Base-by-base conservation (phyloP, 2,113 vertebrate species). In the Chamaetylas fuelleborni region DNA sequence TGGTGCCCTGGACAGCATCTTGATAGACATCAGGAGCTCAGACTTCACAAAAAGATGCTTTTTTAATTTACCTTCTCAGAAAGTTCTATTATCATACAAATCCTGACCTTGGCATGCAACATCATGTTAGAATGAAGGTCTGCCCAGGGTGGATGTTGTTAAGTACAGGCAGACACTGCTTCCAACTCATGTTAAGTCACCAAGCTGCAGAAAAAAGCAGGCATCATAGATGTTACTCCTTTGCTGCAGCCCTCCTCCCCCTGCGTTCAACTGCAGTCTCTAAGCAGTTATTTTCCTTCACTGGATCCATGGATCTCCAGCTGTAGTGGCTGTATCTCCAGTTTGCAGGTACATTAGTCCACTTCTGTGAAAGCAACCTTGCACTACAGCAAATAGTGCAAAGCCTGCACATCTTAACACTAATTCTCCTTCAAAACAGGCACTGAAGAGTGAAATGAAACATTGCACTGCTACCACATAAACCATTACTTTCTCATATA, bases 161-260 rank as follows among this genome's bases (percentile, higher is more conserved):
- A 43, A 51, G 51, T 45, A 58, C 0, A 1, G 28, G 34, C 43
- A 87, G 25, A n/a, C 47, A 22, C 12, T 33, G 40, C 38, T 78
- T 88, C 53, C 51, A 86, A 50, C 34, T 57, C 66, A 58, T 8
- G 17, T 65, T 78, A 80, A 61, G 56, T 45, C 48, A 88, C 34
- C 34, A 67, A 83, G n/a, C 79, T 45, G 31, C 85, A 92, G 42
- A 47, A 50, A 66, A 85, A 85, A 58, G 7, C 50, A 73, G 40
- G 50, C 38, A 64, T 43, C 19, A 3, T 58, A 81, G 57, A 53
- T 67, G 19, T 61, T 81, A 78, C 22, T 90, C 20, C 28, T 74
- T 40, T 92, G 65, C 73, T 88, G 74, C 91, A 95, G 57, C 51
- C 47, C 31, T 80, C 71, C 90, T 85, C 58, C 70, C 86, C 47